A percentile compares a stretch with the other conserved stretches of the same genome.
Evolutionary conservation across 2,113 vertebrate genomes (phyloP).

Genomic region (Megaceryle maxima): DNA sequence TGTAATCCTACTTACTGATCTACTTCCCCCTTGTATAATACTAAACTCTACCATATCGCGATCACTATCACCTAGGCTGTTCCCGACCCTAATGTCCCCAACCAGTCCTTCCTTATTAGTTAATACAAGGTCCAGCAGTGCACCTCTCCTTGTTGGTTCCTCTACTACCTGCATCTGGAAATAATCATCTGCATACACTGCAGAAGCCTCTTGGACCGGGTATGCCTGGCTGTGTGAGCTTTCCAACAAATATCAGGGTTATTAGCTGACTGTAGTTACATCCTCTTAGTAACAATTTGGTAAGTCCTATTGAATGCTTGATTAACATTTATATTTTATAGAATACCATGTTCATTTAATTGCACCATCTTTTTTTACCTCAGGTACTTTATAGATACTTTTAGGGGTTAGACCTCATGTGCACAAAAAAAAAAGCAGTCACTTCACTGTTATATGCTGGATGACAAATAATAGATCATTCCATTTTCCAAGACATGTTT

Average conservation of each 20-base stretch:
- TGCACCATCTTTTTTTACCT: neutral
- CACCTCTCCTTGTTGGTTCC: too few species aligned
- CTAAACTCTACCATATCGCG: too few species aligned
- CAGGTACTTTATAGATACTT: constrained; percentile 6
- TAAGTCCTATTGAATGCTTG: neutral
- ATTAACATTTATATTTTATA: constrained; percentile 12
- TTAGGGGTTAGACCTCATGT: neutral
- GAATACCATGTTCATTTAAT: constrained; percentile 21
- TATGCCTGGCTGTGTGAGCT: too few species aligned
- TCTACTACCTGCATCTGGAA: too few species aligned
- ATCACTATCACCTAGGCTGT: too few species aligned
- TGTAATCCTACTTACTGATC: too few species aligned
- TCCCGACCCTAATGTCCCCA: too few species aligned
- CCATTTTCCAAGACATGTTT: constrained; percentile 37
- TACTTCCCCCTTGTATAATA: too few species aligned
- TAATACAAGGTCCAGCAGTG: too few species aligned
- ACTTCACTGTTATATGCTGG: neutral
- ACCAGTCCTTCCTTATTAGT: too few species aligned
- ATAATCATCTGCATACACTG: too few species aligned
- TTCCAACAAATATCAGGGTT: neutral
- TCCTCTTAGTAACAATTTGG: neutral
- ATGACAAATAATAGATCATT: constrained; percentile 24
- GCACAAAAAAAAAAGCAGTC: neutral
- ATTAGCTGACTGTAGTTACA: neutral
- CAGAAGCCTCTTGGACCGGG: too few species aligned